Base-by-base conservation (phyloP, 2,888 invertebrate genomes). In the Antitype chi region DNA sequence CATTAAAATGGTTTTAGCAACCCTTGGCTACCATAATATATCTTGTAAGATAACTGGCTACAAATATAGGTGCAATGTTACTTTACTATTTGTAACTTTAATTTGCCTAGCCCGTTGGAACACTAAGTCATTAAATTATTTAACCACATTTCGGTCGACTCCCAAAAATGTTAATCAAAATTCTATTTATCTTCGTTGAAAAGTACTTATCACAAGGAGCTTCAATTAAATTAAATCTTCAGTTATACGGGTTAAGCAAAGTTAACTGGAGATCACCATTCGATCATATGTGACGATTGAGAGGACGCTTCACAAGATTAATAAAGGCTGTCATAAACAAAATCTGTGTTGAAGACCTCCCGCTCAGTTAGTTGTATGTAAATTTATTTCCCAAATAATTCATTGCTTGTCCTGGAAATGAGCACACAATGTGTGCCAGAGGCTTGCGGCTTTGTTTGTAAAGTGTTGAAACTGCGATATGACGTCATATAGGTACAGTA, bases 171-270 rank as follows among this genome's bases (percentile, higher is more conserved):
- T 32, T 90, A 92, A 95, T 94, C 91, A 93, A 94, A 93, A 87
- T 86, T 91, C 92, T 92, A 96, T 96, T 94, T 90, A 93, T 95
- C 96, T 93, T 95, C 92, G 93, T 96, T 94, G 92, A 90, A 88
- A 88, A 87, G 83, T 80, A 86, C 85, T 93, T 91, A 90, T 81
- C 88, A 86, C 84, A 75, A 87, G 68, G 75, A 72, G 74, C 76
- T 92, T 93, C 91, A 93, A 94, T 94, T 94, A 91, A 93, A 94
- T 94, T 94, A 94, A 93, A 93, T 93, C 92, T 91, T 91, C 78
- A 73, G 53, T 79, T 80, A 92, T 92, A 90, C 89, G 92, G 92
- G 91, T 89, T 89, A 89, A 91, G 83, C 89, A 82, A 89, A 85
- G 80, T 70, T 80, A 86, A 82, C 67, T 83, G 78, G 76, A 70